A percentile compares a stretch with the other conserved stretches of the same genome.
phyloP scores from a whole-genome alignment of 2,888 invertebrate genomes.

The Drosophila nr. fundita region DNA sequence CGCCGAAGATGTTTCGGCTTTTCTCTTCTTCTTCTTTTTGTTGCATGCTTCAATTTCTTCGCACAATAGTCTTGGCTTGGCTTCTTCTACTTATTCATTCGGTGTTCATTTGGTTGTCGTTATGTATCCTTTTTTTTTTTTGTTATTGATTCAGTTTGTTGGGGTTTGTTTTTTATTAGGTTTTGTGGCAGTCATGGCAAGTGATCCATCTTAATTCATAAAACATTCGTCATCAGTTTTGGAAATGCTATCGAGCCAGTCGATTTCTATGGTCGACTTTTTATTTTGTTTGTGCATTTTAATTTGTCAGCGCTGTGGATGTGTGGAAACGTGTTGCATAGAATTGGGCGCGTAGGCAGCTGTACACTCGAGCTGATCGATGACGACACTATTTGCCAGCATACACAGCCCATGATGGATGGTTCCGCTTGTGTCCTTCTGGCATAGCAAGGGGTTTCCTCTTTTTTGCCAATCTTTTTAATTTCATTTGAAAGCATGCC shows the following conservation, averaged over 20 bases:
- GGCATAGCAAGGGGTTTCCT: slow-evolving; percentile 12
- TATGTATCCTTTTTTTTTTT: slow-evolving; percentile 51
- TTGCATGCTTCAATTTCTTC: slow-evolving; percentile 33
- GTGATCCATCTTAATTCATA: slow-evolving; percentile 84
- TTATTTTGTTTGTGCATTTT: slow-evolving; percentile 65
- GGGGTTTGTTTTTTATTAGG: slow-evolving; percentile 10
- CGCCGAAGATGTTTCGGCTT: slow-evolving; percentile 48
- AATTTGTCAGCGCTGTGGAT: slow-evolving; percentile 69
- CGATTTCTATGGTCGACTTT: slow-evolving; percentile 46
- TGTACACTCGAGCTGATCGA: slow-evolving; percentile 71
- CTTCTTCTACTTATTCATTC: slow-evolving; percentile 40
- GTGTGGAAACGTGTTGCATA: slow-evolving; percentile 66
- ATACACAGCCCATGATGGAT: slow-evolving; percentile 63
- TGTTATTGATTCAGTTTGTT: slow-evolving; percentile 39
- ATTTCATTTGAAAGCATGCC: slow-evolving; percentile 58
- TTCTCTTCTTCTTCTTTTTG: slow-evolving; percentile 11
- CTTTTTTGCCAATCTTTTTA: slow-evolving; percentile 33
- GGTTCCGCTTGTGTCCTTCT: slow-evolving; percentile 17
- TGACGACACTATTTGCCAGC: slow-evolving; percentile 79
- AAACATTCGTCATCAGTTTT: slow-evolving; percentile 77
- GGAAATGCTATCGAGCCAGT: slow-evolving; percentile 64
- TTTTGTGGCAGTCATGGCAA: slow-evolving; percentile 79
- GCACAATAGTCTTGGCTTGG: slow-evolving; percentile 21
- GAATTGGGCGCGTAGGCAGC: slow-evolving; percentile 56
- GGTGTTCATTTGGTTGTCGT: slow-evolving; percentile 31